Evolutionary conservation across 2,888 invertebrate species (phyloP).

Genomic region (Drosophila sordidapex): DNA sequence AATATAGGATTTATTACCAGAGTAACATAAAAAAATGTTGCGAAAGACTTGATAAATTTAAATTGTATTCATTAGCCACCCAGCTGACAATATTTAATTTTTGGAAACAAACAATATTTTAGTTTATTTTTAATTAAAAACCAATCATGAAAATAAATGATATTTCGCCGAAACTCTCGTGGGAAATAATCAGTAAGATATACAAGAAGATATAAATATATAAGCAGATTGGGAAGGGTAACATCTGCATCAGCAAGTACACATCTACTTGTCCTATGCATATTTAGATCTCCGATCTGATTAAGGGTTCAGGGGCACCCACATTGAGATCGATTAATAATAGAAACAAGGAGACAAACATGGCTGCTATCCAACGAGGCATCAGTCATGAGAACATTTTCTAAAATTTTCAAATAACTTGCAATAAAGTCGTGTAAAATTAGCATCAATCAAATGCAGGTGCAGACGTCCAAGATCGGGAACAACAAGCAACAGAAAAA

Average conservation of each 20-base stretch:
- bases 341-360: constrained; percentile 3
- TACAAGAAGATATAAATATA: not conserved
- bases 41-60: not conserved
- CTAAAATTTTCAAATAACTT: constrained; percentile 53
- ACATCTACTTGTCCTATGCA: constrained; percentile 13
- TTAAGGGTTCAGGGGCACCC: constrained; percentile 52
- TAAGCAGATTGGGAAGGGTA: constrained; percentile 13
- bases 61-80: not conserved
- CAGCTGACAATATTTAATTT: not conserved
- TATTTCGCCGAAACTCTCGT: not conserved
- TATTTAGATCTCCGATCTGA: constrained; percentile 27
- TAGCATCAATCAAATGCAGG: constrained; percentile 80
- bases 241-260: constrained; percentile 22
- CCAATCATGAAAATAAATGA: constrained; percentile 14
- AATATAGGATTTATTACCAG: not conserved
- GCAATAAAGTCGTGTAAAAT: constrained; percentile 75
- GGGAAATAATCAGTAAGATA: constrained; percentile 10
- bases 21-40: not conserved
- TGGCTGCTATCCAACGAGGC: constrained; percentile 27
- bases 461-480: constrained; percentile 52
- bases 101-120: not conserved
- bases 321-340: constrained; percentile 62
- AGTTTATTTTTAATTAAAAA: not conserved
- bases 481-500: constrained; percentile 20
- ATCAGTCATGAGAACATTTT: constrained; percentile 55